A percentile compares a stretch with the other conserved stretches of the same genome.
Evolutionary conservation across 1,140 invertebrate genomes (phyloP).

Genomic region (Vanessa atalanta): DNA sequence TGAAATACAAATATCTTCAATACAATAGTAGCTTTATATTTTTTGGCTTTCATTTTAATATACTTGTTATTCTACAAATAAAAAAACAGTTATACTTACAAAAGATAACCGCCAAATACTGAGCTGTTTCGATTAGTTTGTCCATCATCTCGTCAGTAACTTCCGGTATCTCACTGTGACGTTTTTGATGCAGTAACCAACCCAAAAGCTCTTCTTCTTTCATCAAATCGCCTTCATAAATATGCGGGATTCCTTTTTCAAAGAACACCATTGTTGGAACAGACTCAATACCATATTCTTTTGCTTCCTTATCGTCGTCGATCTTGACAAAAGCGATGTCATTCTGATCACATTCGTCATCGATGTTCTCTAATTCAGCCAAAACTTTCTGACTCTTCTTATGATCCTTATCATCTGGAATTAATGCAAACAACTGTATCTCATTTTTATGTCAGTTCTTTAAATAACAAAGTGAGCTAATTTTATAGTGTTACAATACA

Average conservation of each 20-base stretch:
- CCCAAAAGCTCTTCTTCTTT: conserved; percentile 94
- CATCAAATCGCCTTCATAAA: conserved; percentile 95
- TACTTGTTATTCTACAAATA: no score
- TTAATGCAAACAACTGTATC: conserved; percentile 70
- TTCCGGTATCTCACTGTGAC: conserved; percentile 94
- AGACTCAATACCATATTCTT: conserved; percentile 92
- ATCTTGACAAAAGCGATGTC: conserved; percentile 97
- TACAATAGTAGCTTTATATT: no score
- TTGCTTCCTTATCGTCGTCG: conserved; percentile 92
- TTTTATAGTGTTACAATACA: conserved; percentile 24
- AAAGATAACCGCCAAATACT: conserved; percentile 91
- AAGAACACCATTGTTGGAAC: conserved; percentile 92
- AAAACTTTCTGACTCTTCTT: conserved; percentile 94
- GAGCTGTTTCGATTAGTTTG: conserved; percentile 90
- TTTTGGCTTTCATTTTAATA: no score
- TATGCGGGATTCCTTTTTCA: conserved; percentile 92
- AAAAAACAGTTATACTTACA: conserved; percentile 82
- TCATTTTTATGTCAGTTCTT: conserved; percentile 75
- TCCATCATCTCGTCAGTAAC: conserved; percentile 97
- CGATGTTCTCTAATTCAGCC: conserved; percentile 94
- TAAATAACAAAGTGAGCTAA: conserved; percentile 48
- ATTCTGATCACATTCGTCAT: conserved; percentile 95
- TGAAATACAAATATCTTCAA: no score
- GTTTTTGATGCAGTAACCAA: conserved; percentile 94
- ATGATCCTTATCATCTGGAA: conserved; percentile 94